Conservation (phyloP, 2,797 vertebrate genomes). For the Iguana delicatissima region DNA sequence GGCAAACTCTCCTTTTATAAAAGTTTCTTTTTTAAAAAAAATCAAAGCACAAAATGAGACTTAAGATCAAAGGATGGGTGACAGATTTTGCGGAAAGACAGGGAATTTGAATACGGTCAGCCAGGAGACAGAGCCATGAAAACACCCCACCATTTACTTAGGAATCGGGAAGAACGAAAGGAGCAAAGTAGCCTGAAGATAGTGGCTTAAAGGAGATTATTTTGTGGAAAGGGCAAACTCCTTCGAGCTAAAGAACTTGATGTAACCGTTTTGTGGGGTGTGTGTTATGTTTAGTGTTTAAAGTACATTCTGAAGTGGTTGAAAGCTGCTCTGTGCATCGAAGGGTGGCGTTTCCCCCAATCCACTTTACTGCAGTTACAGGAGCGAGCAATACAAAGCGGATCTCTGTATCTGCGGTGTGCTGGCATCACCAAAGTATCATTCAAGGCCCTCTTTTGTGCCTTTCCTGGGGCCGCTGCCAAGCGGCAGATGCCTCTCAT, state of each 20-base stretch:
- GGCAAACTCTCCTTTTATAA: no score
- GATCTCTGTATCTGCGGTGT: slow-evolving; percentile 34
- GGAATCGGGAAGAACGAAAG: no score
- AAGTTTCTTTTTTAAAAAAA: no score
- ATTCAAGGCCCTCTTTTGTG: slow-evolving; percentile 67
- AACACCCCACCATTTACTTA: no score
- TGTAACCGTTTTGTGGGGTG: not conserved
- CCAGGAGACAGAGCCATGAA: no score
- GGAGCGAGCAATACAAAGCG: not conserved
- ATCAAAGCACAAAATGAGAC: no score
- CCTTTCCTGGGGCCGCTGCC: not conserved
- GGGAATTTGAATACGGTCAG: no score
- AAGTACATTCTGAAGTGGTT: not conserved
- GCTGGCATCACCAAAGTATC: slow-evolving; percentile 35
- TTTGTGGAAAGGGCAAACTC: not conserved
- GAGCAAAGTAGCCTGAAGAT: not conserved
- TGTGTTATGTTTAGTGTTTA: no score
- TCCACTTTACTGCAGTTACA: slow-evolving; percentile 15
- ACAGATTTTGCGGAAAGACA: no score
- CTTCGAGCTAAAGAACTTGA: not conserved
- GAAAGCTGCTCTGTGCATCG: not conserved
- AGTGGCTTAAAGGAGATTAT: not conserved
- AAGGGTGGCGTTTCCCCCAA: not conserved
- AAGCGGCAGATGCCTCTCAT: slow-evolving; percentile 36
- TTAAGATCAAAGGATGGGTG: no score